phyloP scores from a whole-genome alignment of 2,797 vertebrate genomes.

The Manis crassicaudata region DNA sequence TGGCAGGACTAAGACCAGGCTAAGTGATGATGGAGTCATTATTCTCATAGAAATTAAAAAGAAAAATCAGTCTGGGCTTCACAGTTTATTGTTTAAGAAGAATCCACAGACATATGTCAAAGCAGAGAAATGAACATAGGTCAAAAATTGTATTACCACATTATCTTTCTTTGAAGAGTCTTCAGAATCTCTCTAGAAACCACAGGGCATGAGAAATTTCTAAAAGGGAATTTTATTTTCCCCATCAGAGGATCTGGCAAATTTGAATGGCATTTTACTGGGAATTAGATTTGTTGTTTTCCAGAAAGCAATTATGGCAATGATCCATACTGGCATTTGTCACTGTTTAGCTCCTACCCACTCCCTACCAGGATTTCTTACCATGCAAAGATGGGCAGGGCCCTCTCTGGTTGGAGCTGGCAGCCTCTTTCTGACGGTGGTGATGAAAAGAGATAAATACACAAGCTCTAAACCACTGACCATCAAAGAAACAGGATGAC shows the following conservation, averaged over 20 bases:
- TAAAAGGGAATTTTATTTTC: conserved; percentile 65
- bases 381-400: background rate
- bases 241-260: conserved; percentile 63
- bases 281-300: conserved; percentile 70
- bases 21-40: background rate
- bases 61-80: background rate
- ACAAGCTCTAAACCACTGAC: background rate
- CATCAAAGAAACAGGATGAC: background rate
- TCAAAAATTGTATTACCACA: background rate
- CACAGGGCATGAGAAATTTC: conserved; percentile 26
- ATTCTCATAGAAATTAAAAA: conserved; percentile 50
- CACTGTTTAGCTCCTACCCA: background rate
- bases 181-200: conserved; percentile 59
- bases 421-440: background rate
- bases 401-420: no score
- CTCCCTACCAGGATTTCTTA: background rate
- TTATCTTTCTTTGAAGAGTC: conserved; percentile 34
- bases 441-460: conserved; percentile 7
- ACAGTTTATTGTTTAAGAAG: conserved; percentile 50
- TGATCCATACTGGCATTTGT: conserved; percentile 35
- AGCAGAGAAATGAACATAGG: conserved; percentile 1
- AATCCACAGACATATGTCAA: background rate
- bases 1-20: background rate
- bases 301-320: conserved; percentile 72
- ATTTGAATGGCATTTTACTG: conserved; percentile 66